Evolutionary conservation across 2,888 invertebrate species (phyloP), one percentile per base, ranked within the genome.

Genomic region (Phrixothrix hirtus): DNA sequence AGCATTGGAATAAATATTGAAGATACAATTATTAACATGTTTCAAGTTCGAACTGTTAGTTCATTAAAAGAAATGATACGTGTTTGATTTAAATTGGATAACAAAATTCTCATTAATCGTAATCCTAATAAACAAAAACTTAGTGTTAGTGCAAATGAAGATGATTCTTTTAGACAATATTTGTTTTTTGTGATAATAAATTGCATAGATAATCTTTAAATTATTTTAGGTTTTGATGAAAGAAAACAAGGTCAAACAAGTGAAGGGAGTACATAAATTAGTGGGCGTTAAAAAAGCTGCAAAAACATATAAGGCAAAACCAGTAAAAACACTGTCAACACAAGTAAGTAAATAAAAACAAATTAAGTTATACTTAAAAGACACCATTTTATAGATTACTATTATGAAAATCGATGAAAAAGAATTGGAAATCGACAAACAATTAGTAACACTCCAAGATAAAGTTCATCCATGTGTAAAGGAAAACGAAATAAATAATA

Each of bases 21-120:
- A 30, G 72, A 80, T 52, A 72, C 81, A 61, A 78, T 89, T 26
- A 70, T 80, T 35, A 81, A 85, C 54, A 78, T 95, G 13, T 82
- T 84, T 67, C 79, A 83, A 78, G 96, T 99, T 0, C 82, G 99
- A 60, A 92, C 93, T 75, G 98, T 99, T 11, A 89, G 99, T 11
- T 92, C 93, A 0, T 88, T 88, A 58, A 99, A 99, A 72, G 90
- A 95, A 70, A 99, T 99, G 98, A 88, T 94, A 81, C 82, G 97
- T 68, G 87, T 95, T n/a, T 85, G 86, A 15, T 87, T 97, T 68
- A 79, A 75, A 52, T 73, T 96, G 14, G 85, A 83, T 0, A 75
- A 78, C 63, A 75, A 79, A 36, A 77, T 86, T 57, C 65, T 87
- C 37, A 67, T 37, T n/a, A 31, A 14, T 14, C n/a, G n/a, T n/a